Evolutionary conservation across 2,113 vertebrate species (phyloP), one percentile per base, ranked within the genome.

Genomic region (Carettochelys insculpta): DNA sequence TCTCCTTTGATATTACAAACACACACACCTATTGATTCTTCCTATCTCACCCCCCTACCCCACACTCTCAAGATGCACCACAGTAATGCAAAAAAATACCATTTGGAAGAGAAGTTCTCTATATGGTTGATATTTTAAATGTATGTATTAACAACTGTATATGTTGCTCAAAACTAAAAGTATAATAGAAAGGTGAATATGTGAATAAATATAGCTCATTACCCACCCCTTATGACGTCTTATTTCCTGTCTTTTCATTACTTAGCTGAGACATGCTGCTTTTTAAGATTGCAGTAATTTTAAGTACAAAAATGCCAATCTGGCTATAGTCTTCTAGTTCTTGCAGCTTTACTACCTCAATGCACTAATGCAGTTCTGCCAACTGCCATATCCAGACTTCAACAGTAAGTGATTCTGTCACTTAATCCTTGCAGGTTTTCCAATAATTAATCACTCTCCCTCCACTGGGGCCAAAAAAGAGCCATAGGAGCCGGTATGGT

Each of bases 401-500:
- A 41, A 53, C 45, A 25, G 68, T 84, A 87, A 54, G 16, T 0
- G 6, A 5, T 79, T 73, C 77, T 47, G 10, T 50, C 48, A 50
- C 10, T 50, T 50, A 50, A 50, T 50, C 13, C 48, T n/a, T 4
- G 3, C 54, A 38, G 25, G 25, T 52, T 48, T 85, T 1, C 14
- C n/a, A 73, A 77, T 80, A 12, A 25, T 54, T 13, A 47, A 20
- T 48, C 41, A 41, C 53, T 22, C 53, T 25, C 25, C 11, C 53
- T 56, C 54, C 73, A 41, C 0, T 5, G 47, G 51, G 51, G 6
- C 27, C 47, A n/a, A 1, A 1, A 20, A 52, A 20, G 5, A 17
- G 68, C 27, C 31, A 10, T 0, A 3, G 77, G 8, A 13, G 3
- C 12, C 10, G 38, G 4, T 4, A 5, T 0, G 13, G 14, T 3